A percentile compares a stretch with the other conserved stretches of the same genome.
Conservation (phyloP, 1,140 invertebrate genomes). For the Drosophila bocqueti region DNA sequence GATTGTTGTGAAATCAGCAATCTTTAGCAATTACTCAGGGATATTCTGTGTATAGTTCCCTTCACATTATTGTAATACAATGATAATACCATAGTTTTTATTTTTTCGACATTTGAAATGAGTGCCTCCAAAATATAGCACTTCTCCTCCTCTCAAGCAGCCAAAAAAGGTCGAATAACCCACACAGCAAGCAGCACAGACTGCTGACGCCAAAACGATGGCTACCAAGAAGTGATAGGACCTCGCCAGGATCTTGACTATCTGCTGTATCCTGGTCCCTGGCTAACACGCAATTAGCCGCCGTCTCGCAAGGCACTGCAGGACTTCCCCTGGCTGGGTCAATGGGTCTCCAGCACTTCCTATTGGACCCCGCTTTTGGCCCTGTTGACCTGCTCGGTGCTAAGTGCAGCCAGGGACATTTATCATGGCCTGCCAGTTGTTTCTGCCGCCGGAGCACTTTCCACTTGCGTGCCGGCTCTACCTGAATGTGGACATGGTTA, state of each 20-base stretch:
- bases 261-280: constrained; percentile 38
- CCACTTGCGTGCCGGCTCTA: constrained; percentile 68
- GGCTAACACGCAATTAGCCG: constrained; percentile 64
- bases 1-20: background rate
- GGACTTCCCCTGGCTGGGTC: constrained; percentile 62
- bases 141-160: too few relatives aligned
- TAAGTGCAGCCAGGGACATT: constrained; percentile 56
- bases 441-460: constrained; percentile 53
- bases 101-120: background rate
- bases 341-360: constrained; percentile 54
- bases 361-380: constrained; percentile 57
- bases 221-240: constrained; percentile 50
- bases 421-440: constrained; percentile 64
- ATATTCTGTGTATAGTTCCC: background rate
- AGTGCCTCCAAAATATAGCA: background rate
- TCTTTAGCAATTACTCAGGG: background rate
- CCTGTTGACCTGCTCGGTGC: constrained; percentile 65
- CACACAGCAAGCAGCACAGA: constrained; percentile 73
- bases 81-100: too few relatives aligned
- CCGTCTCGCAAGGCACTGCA: constrained; percentile 63
- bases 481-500: constrained; percentile 62
- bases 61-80: too few relatives aligned
- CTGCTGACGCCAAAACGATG: constrained; percentile 54
- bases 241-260: constrained; percentile 33
- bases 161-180: constrained; percentile 14